These are phyloP conservation scores for Metridium senile DNA, from an alignment of 92 coral and sea anemone genomes.

Conservation along the genomic window DNA sequence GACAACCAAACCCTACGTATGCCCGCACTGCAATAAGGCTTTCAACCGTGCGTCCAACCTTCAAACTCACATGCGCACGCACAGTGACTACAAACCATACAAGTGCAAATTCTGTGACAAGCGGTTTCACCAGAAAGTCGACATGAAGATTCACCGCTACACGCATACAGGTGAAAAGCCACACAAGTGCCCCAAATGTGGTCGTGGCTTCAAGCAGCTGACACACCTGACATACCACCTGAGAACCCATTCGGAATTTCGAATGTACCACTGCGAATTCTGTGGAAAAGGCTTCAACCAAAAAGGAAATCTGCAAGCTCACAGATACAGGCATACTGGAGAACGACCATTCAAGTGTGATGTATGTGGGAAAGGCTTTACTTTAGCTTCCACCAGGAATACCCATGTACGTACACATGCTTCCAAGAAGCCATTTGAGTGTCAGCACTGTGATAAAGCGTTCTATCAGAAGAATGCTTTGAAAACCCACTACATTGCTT, in stretches of 20 bases:
- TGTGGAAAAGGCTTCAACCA: slow-evolving; percentile 95
- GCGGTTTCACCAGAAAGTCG: slow-evolving; percentile 94
- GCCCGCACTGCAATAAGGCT: slow-evolving; percentile 84
- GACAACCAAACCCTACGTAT: slow-evolving; percentile 79
- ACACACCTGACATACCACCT: slow-evolving; percentile 91
- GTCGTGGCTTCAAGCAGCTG: slow-evolving; percentile 94
- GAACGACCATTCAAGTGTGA: slow-evolving; percentile 93
- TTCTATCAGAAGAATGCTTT: slow-evolving; percentile 91
- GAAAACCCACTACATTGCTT: slow-evolving; percentile 87
- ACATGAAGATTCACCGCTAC: slow-evolving; percentile 89
- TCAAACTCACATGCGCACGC: slow-evolving; percentile 95
- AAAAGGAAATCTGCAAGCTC: slow-evolving; percentile 93
- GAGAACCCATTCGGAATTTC: slow-evolving; percentile 91
- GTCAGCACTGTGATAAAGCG: slow-evolving; percentile 84
- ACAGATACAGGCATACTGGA: slow-evolving; percentile 91
- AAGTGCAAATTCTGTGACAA: slow-evolving; percentile 88
- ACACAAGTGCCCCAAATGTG: slow-evolving; percentile 85
- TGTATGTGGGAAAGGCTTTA: slow-evolving; percentile 83
- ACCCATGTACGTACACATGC: slow-evolving; percentile 89
- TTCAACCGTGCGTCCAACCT: slow-evolving; percentile 95
- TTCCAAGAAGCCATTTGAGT: slow-evolving; percentile 75
- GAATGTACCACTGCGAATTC: slow-evolving; percentile 83
- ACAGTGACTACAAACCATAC: slow-evolving; percentile 87
- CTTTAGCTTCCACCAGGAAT: slow-evolving; percentile 87
- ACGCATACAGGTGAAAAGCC: slow-evolving; percentile 90